Evolutionary conservation across 1,140 invertebrate species (phyloP).

Genomic region (Zaprionus camerounensis): DNA sequence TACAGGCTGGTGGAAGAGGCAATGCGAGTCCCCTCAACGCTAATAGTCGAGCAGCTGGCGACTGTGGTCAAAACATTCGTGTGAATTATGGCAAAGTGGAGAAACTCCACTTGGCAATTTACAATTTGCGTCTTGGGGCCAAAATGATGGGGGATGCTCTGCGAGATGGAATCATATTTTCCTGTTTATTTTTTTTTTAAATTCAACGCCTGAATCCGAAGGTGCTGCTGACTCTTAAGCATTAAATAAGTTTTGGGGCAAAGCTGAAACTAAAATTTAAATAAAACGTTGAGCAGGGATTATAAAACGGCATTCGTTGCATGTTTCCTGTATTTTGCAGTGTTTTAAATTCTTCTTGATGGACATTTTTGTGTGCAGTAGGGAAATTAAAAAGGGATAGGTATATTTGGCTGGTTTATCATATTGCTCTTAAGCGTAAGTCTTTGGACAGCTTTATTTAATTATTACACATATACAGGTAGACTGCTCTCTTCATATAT

Average conservation of each 20-base stretch:
- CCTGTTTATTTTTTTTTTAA: not conserved
- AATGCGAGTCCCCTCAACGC: slow-evolving; percentile 30
- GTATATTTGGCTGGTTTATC: too few species aligned
- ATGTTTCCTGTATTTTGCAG: not conserved
- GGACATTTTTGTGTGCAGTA: too few species aligned
- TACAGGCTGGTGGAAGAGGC: not conserved
- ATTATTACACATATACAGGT: too few species aligned
- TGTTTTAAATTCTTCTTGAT: not conserved
- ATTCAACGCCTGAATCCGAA: not conserved
- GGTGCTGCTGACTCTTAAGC: not conserved
- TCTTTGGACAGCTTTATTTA: too few species aligned
- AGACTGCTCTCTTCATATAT: too few species aligned
- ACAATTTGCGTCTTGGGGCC: not conserved
- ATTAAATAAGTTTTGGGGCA: not conserved
- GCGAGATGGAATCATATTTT: not conserved
- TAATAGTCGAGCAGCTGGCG: slow-evolving; percentile 64
- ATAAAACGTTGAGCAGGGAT: not conserved
- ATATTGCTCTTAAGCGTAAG: too few species aligned
- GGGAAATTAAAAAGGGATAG: too few species aligned
- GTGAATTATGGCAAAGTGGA: slow-evolving; percentile 48
- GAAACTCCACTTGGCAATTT: not conserved
- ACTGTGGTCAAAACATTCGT: slow-evolving; percentile 39
- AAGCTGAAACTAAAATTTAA: not conserved
- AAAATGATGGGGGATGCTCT: not conserved
- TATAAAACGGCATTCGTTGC: not conserved